These are phyloP conservation scores for Drosophila serrata DNA, from an alignment of 1,140 invertebrate species.

Conservation along the genomic window DNA sequence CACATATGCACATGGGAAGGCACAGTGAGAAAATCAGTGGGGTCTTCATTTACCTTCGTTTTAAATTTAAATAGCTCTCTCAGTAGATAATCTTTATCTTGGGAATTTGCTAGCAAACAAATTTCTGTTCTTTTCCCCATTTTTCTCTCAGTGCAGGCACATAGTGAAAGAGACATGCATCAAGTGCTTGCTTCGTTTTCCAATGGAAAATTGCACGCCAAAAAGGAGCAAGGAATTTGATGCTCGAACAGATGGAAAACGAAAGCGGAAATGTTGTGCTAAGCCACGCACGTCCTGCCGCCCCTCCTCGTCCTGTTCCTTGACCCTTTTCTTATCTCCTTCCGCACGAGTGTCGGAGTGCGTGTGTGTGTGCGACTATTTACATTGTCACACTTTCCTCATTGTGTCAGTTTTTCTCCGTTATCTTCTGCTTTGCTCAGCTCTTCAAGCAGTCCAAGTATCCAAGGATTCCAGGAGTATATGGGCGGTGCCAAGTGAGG, in stretches of 20 bases:
- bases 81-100: not conserved
- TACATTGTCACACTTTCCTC: slow-evolving; percentile 64
- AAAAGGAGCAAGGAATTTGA: slow-evolving; percentile 41
- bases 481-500: slow-evolving; percentile 24
- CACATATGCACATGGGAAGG: not conserved
- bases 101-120: too few relatives aligned
- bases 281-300: slow-evolving; percentile 56
- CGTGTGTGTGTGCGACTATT: slow-evolving; percentile 44
- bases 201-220: slow-evolving; percentile 56
- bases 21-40: slow-evolving; percentile 1
- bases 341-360: slow-evolving; percentile 24
- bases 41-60: too few relatives aligned
- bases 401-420: slow-evolving; percentile 40
- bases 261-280: slow-evolving; percentile 69
- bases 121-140: too few relatives aligned
- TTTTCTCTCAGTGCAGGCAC: slow-evolving; percentile 18
- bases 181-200: slow-evolving; percentile 56
- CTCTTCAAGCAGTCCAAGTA: slow-evolving; percentile 30
- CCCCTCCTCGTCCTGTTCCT: not conserved
- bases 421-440: slow-evolving; percentile 46
- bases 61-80: not conserved
- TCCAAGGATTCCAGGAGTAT: slow-evolving; percentile 31
- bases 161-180: slow-evolving; percentile 40
- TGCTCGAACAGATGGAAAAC: slow-evolving; percentile 54
- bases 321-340: slow-evolving; percentile 27